A percentile compares a stretch with the other conserved stretches of the same genome.
Evolutionary conservation across 2,113 vertebrate genomes (phyloP).

Genomic region (Thermophis baileyi): DNA sequence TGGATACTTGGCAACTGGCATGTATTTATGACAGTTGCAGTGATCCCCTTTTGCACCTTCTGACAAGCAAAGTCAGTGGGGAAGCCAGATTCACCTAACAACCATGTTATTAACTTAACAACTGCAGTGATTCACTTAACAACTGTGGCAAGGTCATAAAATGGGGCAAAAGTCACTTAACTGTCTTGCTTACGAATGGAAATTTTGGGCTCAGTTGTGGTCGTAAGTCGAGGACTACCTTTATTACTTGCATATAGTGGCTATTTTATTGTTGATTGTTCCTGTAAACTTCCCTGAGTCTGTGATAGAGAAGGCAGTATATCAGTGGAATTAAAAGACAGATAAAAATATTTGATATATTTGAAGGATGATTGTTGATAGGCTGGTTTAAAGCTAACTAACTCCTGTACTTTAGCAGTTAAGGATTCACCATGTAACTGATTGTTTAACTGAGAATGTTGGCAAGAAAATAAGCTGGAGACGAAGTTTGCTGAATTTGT

Average conservation of each 20-base stretch:
- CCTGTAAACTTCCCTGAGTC: neutral
- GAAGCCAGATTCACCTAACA: too few relatives aligned
- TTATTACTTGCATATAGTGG: neutral
- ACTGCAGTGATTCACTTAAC: too few relatives aligned
- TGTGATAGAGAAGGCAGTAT: neutral
- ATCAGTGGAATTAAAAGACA: neutral
- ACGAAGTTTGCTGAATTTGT: neutral
- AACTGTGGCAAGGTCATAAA: too few relatives aligned
- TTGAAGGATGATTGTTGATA: neutral
- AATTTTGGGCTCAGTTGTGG: too few relatives aligned
- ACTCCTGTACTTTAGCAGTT: neutral
- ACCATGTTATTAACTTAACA: too few relatives aligned
- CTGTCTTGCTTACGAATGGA: too few relatives aligned
- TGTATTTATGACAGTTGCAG: too few relatives aligned
- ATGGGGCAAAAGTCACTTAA: too few relatives aligned
- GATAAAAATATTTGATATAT: neutral
- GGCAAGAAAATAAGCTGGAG: neutral
- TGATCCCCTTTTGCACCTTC: too few relatives aligned
- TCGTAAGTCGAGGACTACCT: too few relatives aligned
- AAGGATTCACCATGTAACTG: neutral
- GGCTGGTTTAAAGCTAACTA: neutral
- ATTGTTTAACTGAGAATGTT: neutral
- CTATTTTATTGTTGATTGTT: neutral
- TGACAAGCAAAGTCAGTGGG: too few relatives aligned
- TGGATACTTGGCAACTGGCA: too few relatives aligned